Conservation (phyloP, 2,113 vertebrate genomes). For the Tyrannus savana region DNA sequence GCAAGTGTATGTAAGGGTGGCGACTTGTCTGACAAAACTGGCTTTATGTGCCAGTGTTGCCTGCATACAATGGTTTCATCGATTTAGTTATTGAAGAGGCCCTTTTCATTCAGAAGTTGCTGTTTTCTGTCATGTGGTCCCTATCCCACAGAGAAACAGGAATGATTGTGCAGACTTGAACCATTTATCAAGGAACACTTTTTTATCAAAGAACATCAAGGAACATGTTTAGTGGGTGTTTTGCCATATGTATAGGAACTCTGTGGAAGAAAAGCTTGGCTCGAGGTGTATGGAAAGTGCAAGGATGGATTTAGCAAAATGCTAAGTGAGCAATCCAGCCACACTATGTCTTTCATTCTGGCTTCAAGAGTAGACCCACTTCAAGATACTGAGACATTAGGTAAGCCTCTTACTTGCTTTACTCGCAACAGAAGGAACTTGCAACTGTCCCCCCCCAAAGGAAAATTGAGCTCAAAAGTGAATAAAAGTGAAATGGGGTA, state of each 20-base stretch:
- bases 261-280: conserved; percentile 81
- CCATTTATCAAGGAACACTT: neutral
- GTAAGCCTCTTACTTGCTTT: conserved; percentile 51
- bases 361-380: conserved; percentile 80
- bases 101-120: neutral
- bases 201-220: neutral
- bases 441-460: neutral
- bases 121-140: neutral
- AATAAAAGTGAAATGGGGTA: neutral
- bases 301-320: conserved; percentile 78
- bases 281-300: conserved; percentile 73
- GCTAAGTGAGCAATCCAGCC: conserved; percentile 73
- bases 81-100: neutral
- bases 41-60: neutral
- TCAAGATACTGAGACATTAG: conserved; percentile 80
- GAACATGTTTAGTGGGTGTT: neutral
- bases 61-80: neutral
- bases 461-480: neutral
- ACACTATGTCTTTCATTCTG: conserved; percentile 84
- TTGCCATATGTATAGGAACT: conserved; percentile 68
- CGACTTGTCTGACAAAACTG: neutral
- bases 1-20: neutral
- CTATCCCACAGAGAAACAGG: neutral
- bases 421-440: neutral
- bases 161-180: neutral